Base-by-base conservation (phyloP, 1,140 invertebrate genomes). In the Zeugodacus cucurbitae region DNA sequence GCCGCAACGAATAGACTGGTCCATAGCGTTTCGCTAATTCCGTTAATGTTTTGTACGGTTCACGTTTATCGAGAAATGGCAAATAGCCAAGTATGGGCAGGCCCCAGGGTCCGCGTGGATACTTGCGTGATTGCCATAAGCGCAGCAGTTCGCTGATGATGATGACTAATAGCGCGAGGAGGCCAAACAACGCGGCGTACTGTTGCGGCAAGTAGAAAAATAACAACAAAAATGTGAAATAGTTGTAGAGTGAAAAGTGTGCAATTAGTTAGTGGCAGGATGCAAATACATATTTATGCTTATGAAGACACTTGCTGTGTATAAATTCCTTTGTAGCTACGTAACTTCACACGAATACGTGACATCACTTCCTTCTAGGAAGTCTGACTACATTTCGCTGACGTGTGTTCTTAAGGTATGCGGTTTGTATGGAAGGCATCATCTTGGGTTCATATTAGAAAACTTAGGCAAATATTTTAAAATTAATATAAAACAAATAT, bases 71-170 rank as follows among this genome's bases (percentile, higher is more conserved):
- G 6, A 98, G 90, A 91, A 96, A 96, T 0, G 96, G 96, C 37
- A 98, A 91, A 90, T 96, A 98, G 0, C 97, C 97, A 0, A 98
- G 70, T 4, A 98, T 90, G 0, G 97, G 97, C 22, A 98, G 87
- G 1, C 96, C 96, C 93, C 94, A 95, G 0, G 97, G 97, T 1
- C 97, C 97, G 0, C 97, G 97, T 0, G 97, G 97, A 17, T 95
- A 90, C 86, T 92, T 74, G 92, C 91, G 78, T 44, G 64, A 26
- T 37, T 34, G 41, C 29, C 41, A 29, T 29, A 67, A 37, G 41
- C 64, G 7, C 44, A 29, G 74, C 44, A 87, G 2, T 34, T 44
- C 29, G 3, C 64, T 57, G 17, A 62, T 44, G 37, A 62, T 44
- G 37, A 59, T 70, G 44, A 88, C 14, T 54, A 88, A 62, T 22